Evolutionary conservation across 2,888 invertebrate species (phyloP).

Genomic region (Nebria brevicollis): DNA sequence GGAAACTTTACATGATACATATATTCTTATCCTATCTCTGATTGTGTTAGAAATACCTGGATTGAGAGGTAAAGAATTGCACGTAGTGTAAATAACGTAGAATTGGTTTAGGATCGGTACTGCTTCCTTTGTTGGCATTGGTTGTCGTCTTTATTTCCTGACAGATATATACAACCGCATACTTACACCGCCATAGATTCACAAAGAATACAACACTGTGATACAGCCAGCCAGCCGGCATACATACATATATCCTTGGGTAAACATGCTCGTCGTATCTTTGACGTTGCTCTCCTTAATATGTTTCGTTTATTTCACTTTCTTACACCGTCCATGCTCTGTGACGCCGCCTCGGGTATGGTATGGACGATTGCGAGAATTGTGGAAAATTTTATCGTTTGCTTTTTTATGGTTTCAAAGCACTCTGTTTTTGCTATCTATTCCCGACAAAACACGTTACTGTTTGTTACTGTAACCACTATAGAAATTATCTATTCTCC

Average conservation of each 20-base stretch:
- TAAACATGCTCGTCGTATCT: neutral
- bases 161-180: neutral
- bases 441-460: neutral
- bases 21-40: neutral
- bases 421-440: neutral
- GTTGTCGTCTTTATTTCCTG: constrained; percentile 24
- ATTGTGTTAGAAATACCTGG: neutral
- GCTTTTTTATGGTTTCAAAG: neutral
- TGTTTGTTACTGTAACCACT: neutral
- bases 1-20: neutral
- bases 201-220: too few relatives aligned
- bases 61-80: neutral
- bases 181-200: too few relatives aligned
- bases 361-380: neutral
- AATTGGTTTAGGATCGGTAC: neutral
- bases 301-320: neutral
- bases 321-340: neutral
- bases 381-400: neutral
- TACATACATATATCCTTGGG: neutral
- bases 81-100: neutral
- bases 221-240: too few relatives aligned
- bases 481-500: neutral
- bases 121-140: neutral
- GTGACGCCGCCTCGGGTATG: neutral
- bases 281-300: neutral